Conservation (phyloP, 2,888 invertebrate genomes). For the Chrysopilus asiliformis region DNA sequence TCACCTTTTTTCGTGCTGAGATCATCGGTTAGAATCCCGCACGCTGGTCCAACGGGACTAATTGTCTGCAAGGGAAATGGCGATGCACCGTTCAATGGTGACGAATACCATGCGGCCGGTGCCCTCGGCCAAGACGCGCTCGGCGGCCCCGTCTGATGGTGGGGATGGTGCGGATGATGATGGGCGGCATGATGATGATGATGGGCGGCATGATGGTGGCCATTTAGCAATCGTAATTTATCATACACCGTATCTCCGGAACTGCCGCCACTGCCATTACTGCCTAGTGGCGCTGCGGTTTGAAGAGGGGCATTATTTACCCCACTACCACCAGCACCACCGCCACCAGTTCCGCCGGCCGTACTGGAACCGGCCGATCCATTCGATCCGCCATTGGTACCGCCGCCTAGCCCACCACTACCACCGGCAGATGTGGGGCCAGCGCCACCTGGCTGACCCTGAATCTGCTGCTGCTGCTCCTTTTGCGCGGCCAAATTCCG, state of each 20-base stretch:
- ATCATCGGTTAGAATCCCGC: constrained; percentile 14
- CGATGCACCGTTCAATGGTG: constrained; percentile 23
- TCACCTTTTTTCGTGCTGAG: constrained; percentile 16
- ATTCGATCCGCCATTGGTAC: not conserved
- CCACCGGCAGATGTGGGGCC: constrained; percentile 3
- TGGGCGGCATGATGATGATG: constrained; percentile 13
- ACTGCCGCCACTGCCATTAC: constrained; percentile 19
- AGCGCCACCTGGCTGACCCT: constrained; percentile 14
- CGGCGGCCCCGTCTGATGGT: constrained; percentile 15
- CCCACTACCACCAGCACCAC: constrained; percentile 3
- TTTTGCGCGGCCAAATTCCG: constrained; percentile 93
- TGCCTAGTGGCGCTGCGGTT: constrained; percentile 27
- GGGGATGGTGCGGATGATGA: constrained; percentile 17
- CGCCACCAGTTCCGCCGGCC: constrained; percentile 4
- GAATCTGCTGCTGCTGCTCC: constrained; percentile 59
- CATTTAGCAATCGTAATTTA: constrained; percentile 28
- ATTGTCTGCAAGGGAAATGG: constrained; percentile 19
- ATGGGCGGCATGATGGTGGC: constrained; percentile 18
- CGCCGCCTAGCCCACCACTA: constrained; percentile 6
- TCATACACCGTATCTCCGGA: constrained; percentile 25
- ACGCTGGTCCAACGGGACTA: constrained; percentile 15
- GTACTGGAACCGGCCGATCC: constrained; percentile 3
- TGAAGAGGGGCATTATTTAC: constrained; percentile 16
- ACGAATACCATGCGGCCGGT: constrained; percentile 30
- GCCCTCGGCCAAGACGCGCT: constrained; percentile 25